Base-by-base conservation (phyloP, 2,888 invertebrate genomes). In the Sycophila texana region DNA sequence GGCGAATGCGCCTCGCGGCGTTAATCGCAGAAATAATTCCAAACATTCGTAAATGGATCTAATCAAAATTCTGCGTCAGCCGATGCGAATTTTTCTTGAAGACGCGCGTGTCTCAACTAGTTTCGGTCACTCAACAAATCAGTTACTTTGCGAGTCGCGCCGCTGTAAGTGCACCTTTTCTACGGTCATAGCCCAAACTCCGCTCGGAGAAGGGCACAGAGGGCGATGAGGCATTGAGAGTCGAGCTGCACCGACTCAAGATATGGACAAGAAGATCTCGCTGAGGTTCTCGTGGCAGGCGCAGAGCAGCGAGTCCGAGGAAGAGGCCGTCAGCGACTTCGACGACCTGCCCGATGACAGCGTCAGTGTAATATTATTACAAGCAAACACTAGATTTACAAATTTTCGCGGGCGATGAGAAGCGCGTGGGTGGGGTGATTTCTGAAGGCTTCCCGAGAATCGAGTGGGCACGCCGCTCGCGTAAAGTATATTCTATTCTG, bases 231-330 rank as follows among this genome's bases (percentile, higher is more conserved):
- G 5, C 39, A 39, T 5, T 39, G 7, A 7, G 39, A 5, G 39
- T 55, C 53, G 67, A 0, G n/a, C 16, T 22, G 14, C 10, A 53
- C 5, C 16, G 26, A 7, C 16, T 61, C 30, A 30, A 4, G n/a
- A 74, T n/a, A n/a, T 74, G 74, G 49, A 57, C 20, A 57, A 74
- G 66, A 57, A n/a, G 22, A 12, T 74, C 16, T 74, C 57, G 20
- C 65, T 74, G 18, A 30, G 66, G n/a, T 47, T 18, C 4, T 74
- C 74, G 12, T 74, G 57, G 65, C 3, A 10, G 12, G 16, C 47
- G 39, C 61, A 12, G 53, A 73, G 18, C 14, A 72, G 18, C 20
- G 55, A 65, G 13, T 73, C 55, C 1, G 47, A 55, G 20, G 30
- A n/a, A 12, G 55, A 39, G 49, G 26, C 18, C n/a, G 49, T 3